phyloP scores from a whole-genome alignment of 2,888 invertebrate genomes.

The Alitta virens region DNA sequence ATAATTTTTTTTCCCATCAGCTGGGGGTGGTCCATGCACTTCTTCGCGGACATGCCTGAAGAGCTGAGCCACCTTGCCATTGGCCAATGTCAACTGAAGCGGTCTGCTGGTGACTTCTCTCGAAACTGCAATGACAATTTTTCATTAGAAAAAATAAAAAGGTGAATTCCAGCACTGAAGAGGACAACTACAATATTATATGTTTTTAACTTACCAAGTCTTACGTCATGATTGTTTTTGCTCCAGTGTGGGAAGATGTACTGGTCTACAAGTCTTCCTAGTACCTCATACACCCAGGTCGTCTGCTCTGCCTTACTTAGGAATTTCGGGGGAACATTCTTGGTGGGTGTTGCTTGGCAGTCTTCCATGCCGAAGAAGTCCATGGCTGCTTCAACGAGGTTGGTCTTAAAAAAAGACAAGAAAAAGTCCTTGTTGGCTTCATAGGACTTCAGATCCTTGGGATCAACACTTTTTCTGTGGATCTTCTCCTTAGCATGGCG shows the following conservation, averaged over 20 bases:
- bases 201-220: too few species aligned
- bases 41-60: too few species aligned
- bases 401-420: neutral
- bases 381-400: neutral
- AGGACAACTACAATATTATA: too few species aligned
- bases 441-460: neutral
- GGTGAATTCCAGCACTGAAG: too few species aligned
- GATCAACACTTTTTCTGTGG: neutral
- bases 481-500: neutral
- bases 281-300: neutral
- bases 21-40: too few species aligned
- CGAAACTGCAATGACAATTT: too few species aligned
- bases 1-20: neutral
- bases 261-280: neutral
- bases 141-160: too few species aligned
- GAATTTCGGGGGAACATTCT: neutral
- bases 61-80: too few species aligned
- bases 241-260: slow-evolving; percentile 1
- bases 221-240: neutral
- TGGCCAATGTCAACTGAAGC: too few species aligned
- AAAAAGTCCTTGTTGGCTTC: neutral
- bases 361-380: slow-evolving; percentile 4
- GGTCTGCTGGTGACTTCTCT: too few species aligned
- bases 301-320: neutral
- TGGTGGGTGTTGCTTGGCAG: neutral